Conservation (phyloP, 2,113 vertebrate species). For the Tachuris rubrigastra region DNA sequence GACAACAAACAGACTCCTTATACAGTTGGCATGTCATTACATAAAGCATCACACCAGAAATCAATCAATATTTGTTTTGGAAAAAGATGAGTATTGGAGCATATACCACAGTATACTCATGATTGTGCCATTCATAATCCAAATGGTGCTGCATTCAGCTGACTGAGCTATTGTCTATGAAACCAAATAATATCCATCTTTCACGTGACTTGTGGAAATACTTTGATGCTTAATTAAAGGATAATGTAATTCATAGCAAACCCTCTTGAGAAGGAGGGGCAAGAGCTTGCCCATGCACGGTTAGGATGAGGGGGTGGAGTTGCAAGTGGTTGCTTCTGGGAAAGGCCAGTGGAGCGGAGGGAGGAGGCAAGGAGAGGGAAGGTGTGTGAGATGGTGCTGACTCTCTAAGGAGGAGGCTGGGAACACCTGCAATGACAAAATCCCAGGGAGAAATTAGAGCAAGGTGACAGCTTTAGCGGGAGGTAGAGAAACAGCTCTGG, state of each 20-base stretch:
- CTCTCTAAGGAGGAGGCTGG: background rate
- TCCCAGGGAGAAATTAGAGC: background rate
- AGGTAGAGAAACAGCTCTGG: background rate
- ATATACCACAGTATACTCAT: background rate
- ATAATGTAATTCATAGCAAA: background rate
- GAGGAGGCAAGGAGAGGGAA: background rate
- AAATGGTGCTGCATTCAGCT: background rate
- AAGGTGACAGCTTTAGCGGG: background rate
- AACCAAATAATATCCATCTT: background rate
- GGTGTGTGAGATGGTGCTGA: background rate
- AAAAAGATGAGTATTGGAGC: background rate
- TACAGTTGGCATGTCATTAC: background rate
- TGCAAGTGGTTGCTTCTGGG: background rate
- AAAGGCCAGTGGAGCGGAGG: background rate
- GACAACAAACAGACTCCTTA: background rate
- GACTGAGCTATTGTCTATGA: background rate
- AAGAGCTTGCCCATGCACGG: fast-evolving
- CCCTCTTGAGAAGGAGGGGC: background rate
- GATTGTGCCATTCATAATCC: background rate
- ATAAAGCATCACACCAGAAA: background rate
- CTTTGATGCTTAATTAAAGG: background rate
- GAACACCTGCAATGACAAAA: background rate
- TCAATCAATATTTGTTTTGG: constrained; percentile 29
- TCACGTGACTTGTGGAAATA: background rate
- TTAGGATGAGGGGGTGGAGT: background rate